Evolutionary conservation across 1,140 invertebrate species (phyloP), one percentile per base, ranked within the genome.

Genomic region (Lepidurus arcticus): DNA sequence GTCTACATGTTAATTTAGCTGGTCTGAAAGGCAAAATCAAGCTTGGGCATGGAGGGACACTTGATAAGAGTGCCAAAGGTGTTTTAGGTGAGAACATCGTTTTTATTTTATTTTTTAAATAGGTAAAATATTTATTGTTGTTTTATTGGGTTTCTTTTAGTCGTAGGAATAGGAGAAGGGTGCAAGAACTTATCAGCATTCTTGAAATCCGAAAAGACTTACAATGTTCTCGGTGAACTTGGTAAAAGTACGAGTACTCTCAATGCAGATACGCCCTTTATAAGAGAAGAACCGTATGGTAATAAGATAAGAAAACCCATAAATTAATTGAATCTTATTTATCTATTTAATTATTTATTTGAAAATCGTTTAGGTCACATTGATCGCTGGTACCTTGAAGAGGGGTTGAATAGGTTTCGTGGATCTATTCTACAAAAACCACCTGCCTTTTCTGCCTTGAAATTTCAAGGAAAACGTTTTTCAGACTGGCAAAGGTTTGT

Each of bases 391-490:
- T 65, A 6, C 4, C 21, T 65, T 21, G 53, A 65, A 16, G 9
- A 65, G 7, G 21, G 16, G 53, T 16, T 65, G 53, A 13, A 65
- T n/a, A 65, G 8, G 13, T 65, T 65, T 21, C 53, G 53, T 7
- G 53, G 53, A 7, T 65, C 53, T 16, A 21, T 65, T 9, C 21
- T 65, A 65, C 53, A 65, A 65, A 7, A 13, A 9, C 53, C 53
- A 7, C 53, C 53, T 21, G 16, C 13, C 16, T 65, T 65, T 65
- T 65, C 16, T 21, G 53, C 53, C 21, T 65, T 65, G 53, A 65
- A 65, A 21, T 65, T 65, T 65, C 53, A 65, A 65, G 53, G 53
- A 65, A 65, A 65, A 21, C 53, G 53, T 65, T 65, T 65, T 13
- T 65, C 53, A 13, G 53, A 65, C 53, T 65, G 53, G 53, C 53